Conservation (phyloP, 2,888 invertebrate genomes). For the Polia nebulosa region DNA sequence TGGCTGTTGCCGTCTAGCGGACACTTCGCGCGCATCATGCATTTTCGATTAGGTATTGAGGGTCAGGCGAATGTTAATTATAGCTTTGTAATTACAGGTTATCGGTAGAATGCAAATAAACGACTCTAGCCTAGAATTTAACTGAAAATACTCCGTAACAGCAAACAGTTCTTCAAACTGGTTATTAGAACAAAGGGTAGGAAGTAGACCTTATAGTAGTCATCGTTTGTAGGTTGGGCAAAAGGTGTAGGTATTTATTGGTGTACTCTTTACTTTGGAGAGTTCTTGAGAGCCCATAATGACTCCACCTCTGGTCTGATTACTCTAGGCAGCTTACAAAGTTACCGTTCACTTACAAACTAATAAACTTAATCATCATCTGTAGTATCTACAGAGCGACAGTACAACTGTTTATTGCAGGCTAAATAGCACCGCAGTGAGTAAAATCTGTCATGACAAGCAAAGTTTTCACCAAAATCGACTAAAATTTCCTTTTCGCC, state of each 20-base stretch:
- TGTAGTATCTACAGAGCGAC: background rate
- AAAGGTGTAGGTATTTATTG: slow-evolving; percentile 5
- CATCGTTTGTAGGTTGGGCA: background rate
- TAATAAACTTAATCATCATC: too few relatives aligned
- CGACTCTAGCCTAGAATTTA: slow-evolving; percentile 19
- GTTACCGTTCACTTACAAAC: too few relatives aligned
- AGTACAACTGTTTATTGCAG: too few relatives aligned
- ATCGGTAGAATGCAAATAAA: slow-evolving; percentile 34
- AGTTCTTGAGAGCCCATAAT: background rate
- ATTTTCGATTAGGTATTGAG: slow-evolving; percentile 54
- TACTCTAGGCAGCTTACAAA: background rate
- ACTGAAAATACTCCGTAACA: slow-evolving; percentile 21
- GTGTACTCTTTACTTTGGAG: background rate
- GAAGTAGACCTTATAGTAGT: background rate
- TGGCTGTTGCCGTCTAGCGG: slow-evolving; percentile 66
- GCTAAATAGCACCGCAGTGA: background rate
- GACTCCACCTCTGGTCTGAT: background rate
- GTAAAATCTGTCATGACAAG: too few relatives aligned
- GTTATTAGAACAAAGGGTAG: slow-evolving; percentile 4
- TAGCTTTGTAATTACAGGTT: slow-evolving; percentile 20
- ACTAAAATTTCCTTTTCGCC: slow-evolving; percentile 25
- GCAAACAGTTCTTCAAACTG: slow-evolving; percentile 11
- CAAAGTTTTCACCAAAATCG: slow-evolving; percentile 3
- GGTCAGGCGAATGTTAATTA: slow-evolving; percentile 29
- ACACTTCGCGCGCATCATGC: slow-evolving; percentile 65